A percentile compares a stretch with the other conserved stretches of the same genome.
Evolutionary conservation across 1,140 invertebrate genomes (phyloP).

Genomic region (Chionoecetes opilio): DNA sequence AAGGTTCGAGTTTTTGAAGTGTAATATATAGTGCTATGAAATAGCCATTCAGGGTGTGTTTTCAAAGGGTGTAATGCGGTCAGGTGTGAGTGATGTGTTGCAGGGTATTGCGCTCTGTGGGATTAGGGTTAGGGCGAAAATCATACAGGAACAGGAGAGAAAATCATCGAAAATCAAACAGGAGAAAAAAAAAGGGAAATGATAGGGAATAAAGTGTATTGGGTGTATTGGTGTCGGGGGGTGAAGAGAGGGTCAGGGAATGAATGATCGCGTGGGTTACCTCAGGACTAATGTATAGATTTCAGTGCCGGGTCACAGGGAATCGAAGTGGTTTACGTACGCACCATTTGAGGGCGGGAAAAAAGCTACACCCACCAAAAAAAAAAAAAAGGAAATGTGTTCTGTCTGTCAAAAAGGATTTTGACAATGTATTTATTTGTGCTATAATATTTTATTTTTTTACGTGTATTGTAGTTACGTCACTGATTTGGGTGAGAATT

Average conservation of each 20-base stretch:
- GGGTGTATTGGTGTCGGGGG: not conserved
- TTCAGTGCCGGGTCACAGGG: no score
- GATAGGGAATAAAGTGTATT: not conserved
- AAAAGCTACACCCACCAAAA: no score
- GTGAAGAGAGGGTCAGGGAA: not conserved
- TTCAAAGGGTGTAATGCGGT: not conserved
- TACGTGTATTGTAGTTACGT: no score
- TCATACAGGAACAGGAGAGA: not conserved
- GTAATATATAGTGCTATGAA: conserved; percentile 11
- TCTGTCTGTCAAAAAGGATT: no score
- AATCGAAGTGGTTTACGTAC: no score
- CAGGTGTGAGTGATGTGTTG: not conserved
- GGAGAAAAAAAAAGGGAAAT: not conserved
- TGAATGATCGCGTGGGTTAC: not conserved
- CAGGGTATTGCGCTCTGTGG: not conserved
- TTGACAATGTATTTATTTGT: no score
- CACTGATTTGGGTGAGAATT: no score
- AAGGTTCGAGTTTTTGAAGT: not conserved
- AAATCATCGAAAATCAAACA: no score
- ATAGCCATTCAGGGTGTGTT: not conserved
- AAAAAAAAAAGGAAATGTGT: no score
- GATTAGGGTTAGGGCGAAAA: not conserved
- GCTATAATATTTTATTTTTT: no score
- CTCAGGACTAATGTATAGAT: no score
- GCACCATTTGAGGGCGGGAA: no score